Percentiles rank a stretch among this genome's conserved stretches.
These are phyloP conservation scores for Petrophora chlorosata DNA, from an alignment of 2,888 invertebrate genomes.

Conservation along the genomic window DNA sequence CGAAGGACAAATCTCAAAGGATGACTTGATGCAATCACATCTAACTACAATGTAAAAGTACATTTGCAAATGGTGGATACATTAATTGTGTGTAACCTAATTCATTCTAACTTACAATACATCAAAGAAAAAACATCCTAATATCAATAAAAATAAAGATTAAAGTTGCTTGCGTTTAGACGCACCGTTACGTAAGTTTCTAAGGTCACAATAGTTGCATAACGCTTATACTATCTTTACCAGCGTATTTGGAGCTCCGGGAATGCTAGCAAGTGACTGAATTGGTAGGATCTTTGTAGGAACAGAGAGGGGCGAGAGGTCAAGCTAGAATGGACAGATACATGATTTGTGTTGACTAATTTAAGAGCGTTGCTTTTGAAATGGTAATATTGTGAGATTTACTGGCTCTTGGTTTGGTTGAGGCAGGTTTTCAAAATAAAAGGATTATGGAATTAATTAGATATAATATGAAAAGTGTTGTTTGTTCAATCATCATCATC, in stretches of 20 bases:
- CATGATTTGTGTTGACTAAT: conserved; percentile 62
- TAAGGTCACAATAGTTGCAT: conserved; percentile 76
- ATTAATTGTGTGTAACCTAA: conserved; percentile 61
- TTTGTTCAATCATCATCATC: too few relatives aligned
- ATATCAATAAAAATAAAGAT: conserved; percentile 13
- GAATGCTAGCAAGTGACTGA: conserved; percentile 40
- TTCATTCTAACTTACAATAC: conserved; percentile 43
- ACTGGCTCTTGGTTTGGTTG: conserved; percentile 39
- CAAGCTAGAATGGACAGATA: conserved; percentile 38
- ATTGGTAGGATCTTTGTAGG: conserved; percentile 26
- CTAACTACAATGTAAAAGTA: conserved; percentile 27
- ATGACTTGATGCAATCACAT: conserved; percentile 26
- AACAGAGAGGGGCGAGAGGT: conserved; percentile 39
- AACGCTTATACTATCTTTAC: conserved; percentile 56
- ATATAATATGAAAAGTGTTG: too few relatives aligned
- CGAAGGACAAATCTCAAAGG: conserved; percentile 15
- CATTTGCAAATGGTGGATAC: conserved; percentile 54
- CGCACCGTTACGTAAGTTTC: conserved; percentile 72
- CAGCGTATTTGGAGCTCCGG: conserved; percentile 51
- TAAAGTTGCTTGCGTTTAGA: conserved; percentile 51
- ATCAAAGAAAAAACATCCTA: conserved; percentile 37
- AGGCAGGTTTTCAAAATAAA: conserved; percentile 9
- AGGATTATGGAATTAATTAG: neutral
- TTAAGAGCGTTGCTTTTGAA: conserved; percentile 68
- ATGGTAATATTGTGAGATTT: conserved; percentile 47